Base-by-base conservation (phyloP, 2,888 invertebrate genomes). In the Dryocosmus kuriphilus region DNA sequence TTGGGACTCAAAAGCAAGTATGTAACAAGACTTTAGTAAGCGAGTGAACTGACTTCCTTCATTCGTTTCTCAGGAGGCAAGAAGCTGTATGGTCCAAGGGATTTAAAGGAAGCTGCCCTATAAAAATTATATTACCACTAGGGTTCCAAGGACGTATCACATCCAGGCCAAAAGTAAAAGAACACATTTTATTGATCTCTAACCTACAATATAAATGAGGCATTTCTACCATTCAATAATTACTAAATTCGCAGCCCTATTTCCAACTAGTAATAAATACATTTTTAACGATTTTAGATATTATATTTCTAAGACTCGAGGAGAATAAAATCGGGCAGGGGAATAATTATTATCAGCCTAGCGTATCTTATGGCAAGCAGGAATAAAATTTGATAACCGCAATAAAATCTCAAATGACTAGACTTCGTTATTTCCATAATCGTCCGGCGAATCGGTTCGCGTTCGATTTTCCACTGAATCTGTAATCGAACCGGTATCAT, bases 401-500 rank as follows among this genome's bases (percentile, higher is more conserved):
- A 71, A 71, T 71, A 71, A 71, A 71, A 71, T 55, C 9, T 30
- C 9, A 32, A 71, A 71, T 32, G 46, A 71, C 51, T 32, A 8
- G 51, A 55, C 46, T 46, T 71, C 30, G 32, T 51, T 71, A 51
- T 71, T 71, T 51, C 71, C 51, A 71, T 51, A 71, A 71, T 67
- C 67, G 27, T 67, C 24, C 27, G 19, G 8, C 67, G 46, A 67
- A 67, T 71, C 71, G n/a, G 71, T 71, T 71, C n/a, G 71, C 71
- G 71, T 71, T 71, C 71, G 51, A 71, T 71, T 71, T 71, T 55
- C 71, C 71, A 51, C n/a, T 71, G 71, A 71, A 71, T 71, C 51
- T 55, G 71, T 46, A 71, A 71, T 71, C 71, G 30, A 71, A 55
- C 71, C 51, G 51, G 71, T 71, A 71, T 71, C 71, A 71, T 27